phyloP scores from a whole-genome alignment of 2,113 vertebrate species.

The Etheostoma cragini region DNA sequence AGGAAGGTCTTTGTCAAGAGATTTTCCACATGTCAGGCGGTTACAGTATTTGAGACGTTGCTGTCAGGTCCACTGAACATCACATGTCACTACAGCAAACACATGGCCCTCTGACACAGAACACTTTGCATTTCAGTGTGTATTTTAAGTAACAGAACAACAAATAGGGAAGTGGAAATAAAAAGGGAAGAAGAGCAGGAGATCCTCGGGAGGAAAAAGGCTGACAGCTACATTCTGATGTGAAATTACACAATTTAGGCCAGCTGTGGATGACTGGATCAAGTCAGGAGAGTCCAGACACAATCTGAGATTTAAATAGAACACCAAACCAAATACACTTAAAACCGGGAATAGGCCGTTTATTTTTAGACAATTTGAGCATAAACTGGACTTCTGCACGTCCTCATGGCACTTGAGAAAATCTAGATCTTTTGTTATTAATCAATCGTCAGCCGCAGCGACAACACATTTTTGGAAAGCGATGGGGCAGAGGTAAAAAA shows the following conservation, averaged over 20 bases:
- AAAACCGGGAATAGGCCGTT: background rate
- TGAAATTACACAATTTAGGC: constrained; percentile 1
- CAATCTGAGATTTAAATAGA: background rate
- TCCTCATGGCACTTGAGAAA: too few species aligned
- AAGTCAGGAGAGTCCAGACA: background rate
- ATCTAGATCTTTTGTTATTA: too few species aligned
- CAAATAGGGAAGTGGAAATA: constrained; percentile 5
- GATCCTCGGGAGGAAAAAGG: constrained; percentile 1
- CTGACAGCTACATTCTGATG: background rate
- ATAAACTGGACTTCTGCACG: too few species aligned
- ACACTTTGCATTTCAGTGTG: background rate
- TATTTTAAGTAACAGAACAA: constrained; percentile 15
- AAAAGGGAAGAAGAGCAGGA: background rate
- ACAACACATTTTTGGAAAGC: too few species aligned
- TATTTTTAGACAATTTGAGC: too few species aligned
- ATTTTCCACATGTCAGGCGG: constrained; percentile 24
- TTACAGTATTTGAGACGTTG: constrained; percentile 23
- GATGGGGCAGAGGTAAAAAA: too few species aligned
- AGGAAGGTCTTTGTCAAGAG: constrained; percentile 16
- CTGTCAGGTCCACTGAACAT: constrained; percentile 23
- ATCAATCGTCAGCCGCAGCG: too few species aligned
- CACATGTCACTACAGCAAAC: constrained; percentile 24
- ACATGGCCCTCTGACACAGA: background rate
- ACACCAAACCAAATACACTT: background rate
- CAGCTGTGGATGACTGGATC: background rate